phyloP scores from a whole-genome alignment of 53 echinoderm and acorn worm genomes.

The Hippasteria phrygiana region DNA sequence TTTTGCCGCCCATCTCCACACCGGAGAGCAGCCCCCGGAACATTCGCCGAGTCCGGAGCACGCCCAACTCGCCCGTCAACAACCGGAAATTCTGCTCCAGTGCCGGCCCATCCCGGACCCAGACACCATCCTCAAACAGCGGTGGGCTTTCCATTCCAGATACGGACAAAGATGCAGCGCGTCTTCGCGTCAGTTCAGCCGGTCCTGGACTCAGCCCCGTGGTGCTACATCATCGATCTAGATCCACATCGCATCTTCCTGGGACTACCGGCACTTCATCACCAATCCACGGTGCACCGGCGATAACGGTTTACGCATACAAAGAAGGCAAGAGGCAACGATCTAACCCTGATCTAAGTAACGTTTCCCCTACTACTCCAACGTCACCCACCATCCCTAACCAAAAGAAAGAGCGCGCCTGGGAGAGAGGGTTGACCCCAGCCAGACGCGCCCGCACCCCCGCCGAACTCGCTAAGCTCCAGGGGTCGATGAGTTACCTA shows the following conservation, averaged over 20 bases:
- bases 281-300: constrained; percentile 3
- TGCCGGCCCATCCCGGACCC: background rate
- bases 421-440: constrained; percentile 65
- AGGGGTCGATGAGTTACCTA: constrained; percentile 41
- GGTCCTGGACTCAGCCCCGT: constrained; percentile 47
- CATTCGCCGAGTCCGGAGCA: constrained; percentile 41
- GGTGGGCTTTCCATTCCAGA: constrained; percentile 16
- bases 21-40: constrained; percentile 30
- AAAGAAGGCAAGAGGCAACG: constrained; percentile 2
- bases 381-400: background rate
- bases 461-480: constrained; percentile 54
- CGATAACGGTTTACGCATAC: constrained; percentile 15
- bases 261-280: constrained; percentile 15
- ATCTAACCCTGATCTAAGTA: constrained; percentile 40
- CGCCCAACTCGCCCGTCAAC: constrained; percentile 49
- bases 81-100: background rate
- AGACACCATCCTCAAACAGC: background rate
- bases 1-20: constrained; percentile 18
- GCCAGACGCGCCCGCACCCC: constrained; percentile 64
- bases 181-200: constrained; percentile 41
- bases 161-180: background rate
- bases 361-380: background rate
- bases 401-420: constrained; percentile 25
- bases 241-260: constrained; percentile 32
- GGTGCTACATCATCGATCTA: constrained; percentile 14